phyloP scores from a whole-genome alignment of 1,140 invertebrate genomes.

The Cotesia typhae region DNA sequence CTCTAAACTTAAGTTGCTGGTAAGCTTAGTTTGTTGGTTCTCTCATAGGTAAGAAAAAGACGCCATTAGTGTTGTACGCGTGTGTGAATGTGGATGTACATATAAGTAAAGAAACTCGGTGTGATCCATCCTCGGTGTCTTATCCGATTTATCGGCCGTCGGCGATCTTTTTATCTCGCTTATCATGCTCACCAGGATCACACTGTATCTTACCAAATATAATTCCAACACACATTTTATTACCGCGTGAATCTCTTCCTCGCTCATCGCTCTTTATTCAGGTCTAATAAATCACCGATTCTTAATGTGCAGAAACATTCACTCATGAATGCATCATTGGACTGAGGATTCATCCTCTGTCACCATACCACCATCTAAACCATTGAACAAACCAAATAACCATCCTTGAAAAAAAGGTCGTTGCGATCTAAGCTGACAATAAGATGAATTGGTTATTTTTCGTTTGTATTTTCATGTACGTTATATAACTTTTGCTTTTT shows the following conservation, averaged over 20 bases:
- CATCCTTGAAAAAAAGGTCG: not conserved
- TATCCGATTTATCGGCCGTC: slow-evolving; percentile 31
- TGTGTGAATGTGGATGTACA: not conserved
- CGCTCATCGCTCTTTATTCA: too few species aligned
- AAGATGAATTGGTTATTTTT: slow-evolving; percentile 22
- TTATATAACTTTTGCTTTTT: slow-evolving; percentile 14
- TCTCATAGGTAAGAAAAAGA: not conserved
- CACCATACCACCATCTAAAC: not conserved
- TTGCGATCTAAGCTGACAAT: not conserved
- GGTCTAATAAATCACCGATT: slow-evolving; percentile 4
- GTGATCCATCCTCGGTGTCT: slow-evolving; percentile 28
- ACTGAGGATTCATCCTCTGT: not conserved
- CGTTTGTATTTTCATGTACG: slow-evolving; percentile 26
- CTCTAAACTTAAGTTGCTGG: not conserved
- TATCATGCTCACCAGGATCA: slow-evolving; percentile 29
- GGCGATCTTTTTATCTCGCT: slow-evolving; percentile 30
- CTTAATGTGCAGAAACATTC: not conserved
- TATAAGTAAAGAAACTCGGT: not conserved
- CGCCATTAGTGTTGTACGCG: not conserved
- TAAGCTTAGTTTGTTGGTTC: slow-evolving; percentile 5
- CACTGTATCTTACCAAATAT: slow-evolving; percentile 29
- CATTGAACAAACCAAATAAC: not conserved
- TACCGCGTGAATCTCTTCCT: slow-evolving; percentile 7
- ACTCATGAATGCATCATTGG: slow-evolving; percentile 18
- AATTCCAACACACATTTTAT: slow-evolving; percentile 13